These are phyloP conservation scores for Slavum lentiscoides DNA, from an alignment of 2,888 invertebrate species.

Conservation along the genomic window DNA sequence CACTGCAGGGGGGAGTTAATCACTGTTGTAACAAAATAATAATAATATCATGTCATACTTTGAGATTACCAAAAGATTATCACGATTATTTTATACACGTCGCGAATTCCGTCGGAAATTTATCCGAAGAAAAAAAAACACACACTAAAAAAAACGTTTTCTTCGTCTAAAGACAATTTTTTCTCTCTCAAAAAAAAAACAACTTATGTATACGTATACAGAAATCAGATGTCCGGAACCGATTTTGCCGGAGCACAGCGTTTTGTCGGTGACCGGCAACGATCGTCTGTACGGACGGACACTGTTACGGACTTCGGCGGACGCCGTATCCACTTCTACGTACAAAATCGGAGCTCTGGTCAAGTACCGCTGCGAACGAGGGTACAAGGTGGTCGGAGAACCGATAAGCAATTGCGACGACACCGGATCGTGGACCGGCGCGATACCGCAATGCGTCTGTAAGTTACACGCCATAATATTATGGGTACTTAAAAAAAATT, in stretches of 20 bases:
- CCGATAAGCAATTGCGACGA: conserved; percentile 84
- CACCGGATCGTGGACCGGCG: conserved; percentile 82
- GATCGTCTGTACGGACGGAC: conserved; percentile 87
- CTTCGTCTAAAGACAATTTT: background rate
- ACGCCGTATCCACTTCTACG: conserved; percentile 69
- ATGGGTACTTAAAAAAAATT: no score
- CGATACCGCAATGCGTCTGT: conserved; percentile 83
- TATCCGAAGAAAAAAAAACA: no score
- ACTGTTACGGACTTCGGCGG: conserved; percentile 74
- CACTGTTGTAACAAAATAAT: no score
- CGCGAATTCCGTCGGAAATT: no score
- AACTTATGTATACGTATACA: background rate
- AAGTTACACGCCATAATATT: conserved; percentile 61
- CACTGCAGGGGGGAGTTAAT: no score
- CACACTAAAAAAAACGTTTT: no score
- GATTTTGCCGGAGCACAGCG: conserved; percentile 78
- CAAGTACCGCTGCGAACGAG: conserved; percentile 86
- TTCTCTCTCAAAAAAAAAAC: background rate
- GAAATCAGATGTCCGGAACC: conserved; percentile 89
- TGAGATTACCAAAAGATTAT: no score
- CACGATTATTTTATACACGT: no score
- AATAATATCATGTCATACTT: no score
- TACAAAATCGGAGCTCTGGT: conserved; percentile 84
- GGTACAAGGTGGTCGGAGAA: conserved; percentile 76
- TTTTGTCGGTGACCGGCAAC: conserved; percentile 86